Evolutionary conservation across 1,140 invertebrate species (phyloP), one percentile per base, ranked within the genome.

Genomic region (Diabrotica undecimpunctata): DNA sequence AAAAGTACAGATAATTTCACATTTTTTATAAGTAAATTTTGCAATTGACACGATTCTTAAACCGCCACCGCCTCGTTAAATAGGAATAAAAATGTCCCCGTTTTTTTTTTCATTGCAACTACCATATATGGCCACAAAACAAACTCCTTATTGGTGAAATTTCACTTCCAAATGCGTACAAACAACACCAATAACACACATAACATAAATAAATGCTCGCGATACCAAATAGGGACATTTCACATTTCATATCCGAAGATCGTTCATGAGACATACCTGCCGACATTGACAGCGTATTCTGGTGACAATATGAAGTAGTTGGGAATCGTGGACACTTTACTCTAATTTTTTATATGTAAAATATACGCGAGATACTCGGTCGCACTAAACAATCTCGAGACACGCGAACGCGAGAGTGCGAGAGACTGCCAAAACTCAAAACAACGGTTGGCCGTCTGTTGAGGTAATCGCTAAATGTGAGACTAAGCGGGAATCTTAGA

Each of bases 201-300:
- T 36, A 12, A 39, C 57, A 46, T 46, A 46, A 46, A 10, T 10
- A 10, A n/a, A n/a, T 10, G 5, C 41, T 46, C n/a, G 41, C 6
- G 14, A 37, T 39, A 39, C 52, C 61, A 62, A 54, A 54, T 61
- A 61, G 46, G 50, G 59, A 36, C 41, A 61, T 61, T n/a, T 53
- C 52, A 36, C 25, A 46, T 8, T 46, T 10, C 41, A 46, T 46
- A 46, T n/a, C n/a, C n/a, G 41, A 7, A 41, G 57, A 59, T 37
- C 35, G 38, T n/a, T 25, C 14, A 36, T 55, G 59, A 39, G 58
- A 66, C 66, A 50, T 67, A 75, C 74, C 73, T 73, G 74, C 67
- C 73, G 70, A 73, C 72, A 72, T 72, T 70, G 67, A 75, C 73
- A 65, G 71, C 74, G 69, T 69, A 72, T 65, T 75, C 70, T 61